phyloP scores from a whole-genome alignment of 2,113 vertebrate species.

The Psettodes erumei region DNA sequence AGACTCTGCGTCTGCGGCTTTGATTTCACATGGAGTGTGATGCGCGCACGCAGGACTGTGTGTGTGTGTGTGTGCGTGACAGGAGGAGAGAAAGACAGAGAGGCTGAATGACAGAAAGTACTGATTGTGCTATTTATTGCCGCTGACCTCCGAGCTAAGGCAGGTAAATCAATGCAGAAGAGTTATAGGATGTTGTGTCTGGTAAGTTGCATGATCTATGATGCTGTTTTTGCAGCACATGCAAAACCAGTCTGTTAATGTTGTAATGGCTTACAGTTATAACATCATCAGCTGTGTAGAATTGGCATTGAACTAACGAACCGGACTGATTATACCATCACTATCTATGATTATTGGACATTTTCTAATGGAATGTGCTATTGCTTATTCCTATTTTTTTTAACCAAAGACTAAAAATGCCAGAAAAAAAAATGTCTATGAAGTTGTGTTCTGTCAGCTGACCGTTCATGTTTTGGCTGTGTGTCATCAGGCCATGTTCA shows the following conservation, averaged over 20 bases:
- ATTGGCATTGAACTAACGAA: constrained; percentile 4
- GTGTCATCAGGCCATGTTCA: constrained; percentile 94
- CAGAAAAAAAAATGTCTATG: neutral
- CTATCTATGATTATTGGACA: neutral
- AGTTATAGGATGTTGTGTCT: constrained; percentile 33
- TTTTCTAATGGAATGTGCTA: neutral
- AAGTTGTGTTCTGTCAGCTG: constrained; percentile 31
- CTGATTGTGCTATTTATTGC: constrained; percentile 60
- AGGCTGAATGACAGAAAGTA: constrained; percentile 41
- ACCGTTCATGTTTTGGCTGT: constrained; percentile 37
- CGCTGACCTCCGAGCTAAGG: constrained; percentile 50
- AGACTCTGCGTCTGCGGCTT: constrained; percentile 38
- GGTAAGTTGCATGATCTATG: constrained; percentile 40
- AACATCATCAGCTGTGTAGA: constrained; percentile 17
- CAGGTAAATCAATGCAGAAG: constrained; percentile 49
- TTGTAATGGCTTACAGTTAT: neutral
- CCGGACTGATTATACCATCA: constrained; percentile 22
- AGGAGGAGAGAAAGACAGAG: constrained; percentile 33
- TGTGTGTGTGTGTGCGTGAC: constrained; percentile 7
- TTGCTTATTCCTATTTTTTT: neutral
- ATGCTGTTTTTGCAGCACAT: constrained; percentile 6
- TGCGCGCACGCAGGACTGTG: constrained; percentile 17
- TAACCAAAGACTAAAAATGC: constrained; percentile 1
- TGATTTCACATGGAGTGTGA: constrained; percentile 47
- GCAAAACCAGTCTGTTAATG: constrained; percentile 8